phyloP scores from a whole-genome alignment of 2,113 vertebrate species.

The Agapornis roseicollis region DNA sequence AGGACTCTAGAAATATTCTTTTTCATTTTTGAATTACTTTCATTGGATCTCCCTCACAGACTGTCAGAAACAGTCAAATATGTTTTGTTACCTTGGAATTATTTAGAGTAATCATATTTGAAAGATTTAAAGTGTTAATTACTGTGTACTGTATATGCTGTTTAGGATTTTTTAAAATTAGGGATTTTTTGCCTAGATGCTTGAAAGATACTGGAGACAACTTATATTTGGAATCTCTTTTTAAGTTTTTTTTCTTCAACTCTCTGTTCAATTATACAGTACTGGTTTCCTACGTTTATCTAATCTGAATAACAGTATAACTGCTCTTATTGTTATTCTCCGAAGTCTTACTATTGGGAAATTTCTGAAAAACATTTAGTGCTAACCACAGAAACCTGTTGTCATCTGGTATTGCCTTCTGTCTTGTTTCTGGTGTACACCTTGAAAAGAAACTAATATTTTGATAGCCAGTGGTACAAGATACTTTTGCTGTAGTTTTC shows the following conservation, averaged over 20 bases:
- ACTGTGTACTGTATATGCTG: not conserved
- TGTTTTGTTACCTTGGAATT: not conserved
- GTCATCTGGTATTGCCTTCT: not conserved
- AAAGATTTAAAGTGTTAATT: not conserved
- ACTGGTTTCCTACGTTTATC: not conserved
- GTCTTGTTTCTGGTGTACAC: not conserved
- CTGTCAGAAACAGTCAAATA: not conserved
- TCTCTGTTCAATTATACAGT: not conserved
- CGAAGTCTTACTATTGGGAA: not conserved
- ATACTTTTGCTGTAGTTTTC: not conserved
- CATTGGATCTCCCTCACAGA: not conserved
- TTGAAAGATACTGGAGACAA: not conserved
- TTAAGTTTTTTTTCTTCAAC: not conserved
- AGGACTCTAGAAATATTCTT: not conserved
- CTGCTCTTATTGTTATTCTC: not conserved
- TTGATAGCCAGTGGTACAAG: not conserved
- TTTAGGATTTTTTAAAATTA: not conserved
- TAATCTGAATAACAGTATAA: not conserved
- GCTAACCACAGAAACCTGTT: not conserved
- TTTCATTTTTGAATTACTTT: not conserved
- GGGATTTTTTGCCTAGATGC: not conserved
- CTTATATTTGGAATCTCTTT: not conserved
- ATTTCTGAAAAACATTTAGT: not conserved
- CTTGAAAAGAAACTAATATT: not conserved
- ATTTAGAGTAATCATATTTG: not conserved